Base-by-base conservation (phyloP, 2,888 invertebrate species). In the Lasioglossum malachurum region DNA sequence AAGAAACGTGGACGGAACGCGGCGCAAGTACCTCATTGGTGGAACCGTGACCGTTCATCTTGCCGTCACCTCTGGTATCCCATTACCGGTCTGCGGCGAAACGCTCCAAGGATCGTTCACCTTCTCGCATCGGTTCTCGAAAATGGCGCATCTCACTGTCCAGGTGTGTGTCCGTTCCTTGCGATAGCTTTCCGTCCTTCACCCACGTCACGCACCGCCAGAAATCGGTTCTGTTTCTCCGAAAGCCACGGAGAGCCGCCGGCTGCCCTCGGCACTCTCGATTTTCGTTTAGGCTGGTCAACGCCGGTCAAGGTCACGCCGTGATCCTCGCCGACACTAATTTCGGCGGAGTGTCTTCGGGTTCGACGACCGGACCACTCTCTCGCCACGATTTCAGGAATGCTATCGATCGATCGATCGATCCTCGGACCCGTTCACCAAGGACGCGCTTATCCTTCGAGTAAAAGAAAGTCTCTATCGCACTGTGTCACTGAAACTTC, bases 31-130 rank as follows among this genome's bases (percentile, higher is more conserved):
- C 94, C 94, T 94, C 94, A 91, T 87, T 93, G 91, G 92, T 90
- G 91, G 92, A 93, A 89, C 93, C 92, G 93, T 94, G 94, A 93
- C 94, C 94, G 93, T 94, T 94, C 94, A 94, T 94, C 93, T 94
- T 94, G 94, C 90, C 93, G 93, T 94, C 93, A 94, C 93, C 93
- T 94, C 92, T 91, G 93, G 92, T 93, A 93, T 93, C 93, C 92
- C 94, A 94, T 94, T 93, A 94, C 94, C 92, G 92, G 89, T 90
- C 88, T 89, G 91, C 90, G 91, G 90, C 89, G 90, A 91, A 91
- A 90, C 88, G 86, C 87, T 88, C 90, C 87, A 87, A 90, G 90
- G 93, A 92, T 89, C 92, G 90, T 93, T 92, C 93, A 93, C 90
- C 93, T 90, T 89, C 93, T 89, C 87, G 88, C 87, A 91, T 87